Evolutionary conservation across 2,113 vertebrate species (phyloP).

Genomic region (Choloepus hoffmanni): DNA sequence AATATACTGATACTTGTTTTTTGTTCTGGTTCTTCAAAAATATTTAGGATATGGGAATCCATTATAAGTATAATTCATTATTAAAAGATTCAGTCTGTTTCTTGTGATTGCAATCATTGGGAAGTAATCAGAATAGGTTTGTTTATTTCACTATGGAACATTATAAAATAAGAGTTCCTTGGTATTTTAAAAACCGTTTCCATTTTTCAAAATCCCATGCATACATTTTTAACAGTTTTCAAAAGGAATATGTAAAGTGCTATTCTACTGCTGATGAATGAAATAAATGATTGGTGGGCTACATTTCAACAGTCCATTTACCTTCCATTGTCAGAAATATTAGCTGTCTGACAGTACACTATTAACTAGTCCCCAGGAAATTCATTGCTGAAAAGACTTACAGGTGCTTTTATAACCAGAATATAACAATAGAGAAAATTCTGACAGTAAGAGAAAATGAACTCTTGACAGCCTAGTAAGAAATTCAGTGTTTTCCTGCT

Average conservation of each 20-base stretch:
- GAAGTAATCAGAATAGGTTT: not conserved
- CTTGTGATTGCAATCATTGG: not conserved
- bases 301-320: conserved; percentile 58
- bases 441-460: not conserved
- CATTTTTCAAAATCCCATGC: conserved; percentile 31
- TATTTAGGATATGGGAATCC: not conserved
- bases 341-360: conserved; percentile 52
- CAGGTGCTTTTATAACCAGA: conserved; percentile 39
- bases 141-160: not conserved
- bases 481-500: conserved; percentile 58
- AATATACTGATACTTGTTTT: not conserved
- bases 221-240: conserved; percentile 72
- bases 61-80: not conserved
- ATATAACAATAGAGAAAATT: conserved; percentile 56
- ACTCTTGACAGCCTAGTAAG: conserved; percentile 50
- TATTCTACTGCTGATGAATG: conserved; percentile 14
- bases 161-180: not conserved
- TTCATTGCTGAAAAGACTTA: conserved; percentile 68
- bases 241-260: conserved; percentile 66
- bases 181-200: not conserved
- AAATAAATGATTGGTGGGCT: conserved; percentile 55
- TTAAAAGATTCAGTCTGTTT: not conserved
- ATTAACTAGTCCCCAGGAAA: conserved; percentile 66
- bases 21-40: not conserved
- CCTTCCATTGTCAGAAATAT: conserved; percentile 52